Percentiles rank a stretch among this genome's conserved stretches.
These are phyloP conservation scores for Microtus richardsoni DNA, from an alignment of 2,113 vertebrate species.

Conservation along the genomic window DNA sequence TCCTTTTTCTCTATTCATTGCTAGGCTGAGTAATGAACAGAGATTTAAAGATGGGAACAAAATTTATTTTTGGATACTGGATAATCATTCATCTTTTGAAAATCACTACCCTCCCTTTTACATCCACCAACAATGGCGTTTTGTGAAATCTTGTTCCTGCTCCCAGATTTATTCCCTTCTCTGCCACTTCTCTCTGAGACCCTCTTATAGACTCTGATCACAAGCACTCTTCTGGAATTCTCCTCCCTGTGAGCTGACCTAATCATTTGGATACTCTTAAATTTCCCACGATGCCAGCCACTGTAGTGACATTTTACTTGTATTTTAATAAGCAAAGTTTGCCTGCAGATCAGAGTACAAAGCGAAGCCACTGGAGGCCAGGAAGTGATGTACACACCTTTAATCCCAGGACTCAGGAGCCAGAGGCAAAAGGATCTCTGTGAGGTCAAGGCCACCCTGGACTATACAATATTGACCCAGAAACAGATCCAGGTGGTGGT, in stretches of 20 bases:
- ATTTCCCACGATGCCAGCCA: neutral
- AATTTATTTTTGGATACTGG: neutral
- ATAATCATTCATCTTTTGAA: neutral
- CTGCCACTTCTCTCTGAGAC: neutral
- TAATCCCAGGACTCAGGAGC: too few species aligned
- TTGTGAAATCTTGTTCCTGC: neutral
- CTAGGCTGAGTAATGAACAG: neutral
- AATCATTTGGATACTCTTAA: neutral
- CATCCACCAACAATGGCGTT: neutral
- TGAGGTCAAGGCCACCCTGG: too few species aligned
- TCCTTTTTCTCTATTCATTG: neutral
- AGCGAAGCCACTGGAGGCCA: too few species aligned
- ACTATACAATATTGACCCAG: too few species aligned
- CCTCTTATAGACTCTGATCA: neutral
- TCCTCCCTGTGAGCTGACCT: neutral
- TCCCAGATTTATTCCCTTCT: neutral
- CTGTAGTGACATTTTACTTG: neutral
- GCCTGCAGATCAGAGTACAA: too few species aligned
- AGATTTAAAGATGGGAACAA: too few species aligned
- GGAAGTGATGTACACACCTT: too few species aligned
- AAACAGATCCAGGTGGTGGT: too few species aligned
- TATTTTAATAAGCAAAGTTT: too few species aligned
- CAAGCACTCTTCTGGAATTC: neutral
- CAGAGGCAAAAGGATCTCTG: too few species aligned
- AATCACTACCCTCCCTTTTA: neutral